Evolutionary conservation across 2,797 vertebrate genomes (phyloP), one percentile per base, ranked within the genome.

Genomic region (Valencia hispanica): DNA sequence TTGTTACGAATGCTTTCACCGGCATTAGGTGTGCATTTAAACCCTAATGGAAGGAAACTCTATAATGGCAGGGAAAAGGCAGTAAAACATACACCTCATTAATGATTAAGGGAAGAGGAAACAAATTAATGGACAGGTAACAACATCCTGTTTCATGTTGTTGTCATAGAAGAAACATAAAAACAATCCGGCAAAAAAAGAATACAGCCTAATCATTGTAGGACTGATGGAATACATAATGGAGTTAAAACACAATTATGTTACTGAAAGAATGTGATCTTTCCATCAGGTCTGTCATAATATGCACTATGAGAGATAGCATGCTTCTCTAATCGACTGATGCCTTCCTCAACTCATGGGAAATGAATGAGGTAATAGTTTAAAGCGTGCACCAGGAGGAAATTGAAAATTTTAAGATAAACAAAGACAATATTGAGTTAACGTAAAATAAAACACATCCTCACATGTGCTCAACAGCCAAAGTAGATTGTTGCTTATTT

Each of bases 31-130:
- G 45, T 15, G 63, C 70, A 30, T 32, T 50, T 57, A 55, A 57
- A 75, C 41, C 63, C 32, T 72, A 76, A 85, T 77, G 48, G 61
- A 72, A 61, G 57, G 66, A 78, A 50, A 75, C 74, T 79, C 34
- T 20, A 11, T 57, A 55, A 81, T 77, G 63, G 68, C 59, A 68
- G 79, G 78, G 78, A 81, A 76, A 39, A 77, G 57, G 69, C 48
- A 69, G 43, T 75, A 59, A 78, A 72, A 81, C 48, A 45, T 65
- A 27, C 0, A 18, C 68, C 34, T 72, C 72, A 86, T 92, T 48
- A 85, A 77, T 84, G 65, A 83, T 51, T 83, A 22, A 87, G 71
- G 70, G 65, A 79, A 72, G 27, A 34, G 79, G 53, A 57, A 85
- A 69, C 25, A 25, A 32, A 70, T 30, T 79, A 80, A 84, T 86